phyloP scores from a whole-genome alignment of 2,113 vertebrate species.

The Stictonetta naevosa region DNA sequence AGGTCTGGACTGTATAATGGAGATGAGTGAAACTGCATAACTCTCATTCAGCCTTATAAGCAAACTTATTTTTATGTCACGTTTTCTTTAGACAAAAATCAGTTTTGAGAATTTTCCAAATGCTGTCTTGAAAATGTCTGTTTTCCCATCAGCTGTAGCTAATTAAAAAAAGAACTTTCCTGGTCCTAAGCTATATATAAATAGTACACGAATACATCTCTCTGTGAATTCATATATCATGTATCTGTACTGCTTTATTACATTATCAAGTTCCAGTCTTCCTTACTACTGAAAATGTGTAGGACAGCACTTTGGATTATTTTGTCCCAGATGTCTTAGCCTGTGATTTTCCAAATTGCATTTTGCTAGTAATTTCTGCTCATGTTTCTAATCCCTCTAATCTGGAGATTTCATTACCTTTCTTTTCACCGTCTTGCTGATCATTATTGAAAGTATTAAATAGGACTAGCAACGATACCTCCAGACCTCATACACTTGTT shows the following conservation, averaged over 20 bases:
- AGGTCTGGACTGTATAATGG: background rate
- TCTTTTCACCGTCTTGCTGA: background rate
- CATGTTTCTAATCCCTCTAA: background rate
- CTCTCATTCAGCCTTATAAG: background rate
- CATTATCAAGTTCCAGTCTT: background rate
- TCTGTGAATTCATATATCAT: background rate
- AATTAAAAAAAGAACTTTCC: background rate
- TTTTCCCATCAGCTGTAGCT: background rate
- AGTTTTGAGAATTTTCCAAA: background rate
- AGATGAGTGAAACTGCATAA: fast-evolving
- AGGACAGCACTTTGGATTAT: background rate
- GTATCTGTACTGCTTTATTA: background rate
- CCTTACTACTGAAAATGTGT: background rate
- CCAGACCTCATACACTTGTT: background rate
- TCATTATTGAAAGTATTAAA: background rate
- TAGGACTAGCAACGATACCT: background rate
- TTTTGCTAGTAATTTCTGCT: background rate
- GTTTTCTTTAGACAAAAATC: background rate
- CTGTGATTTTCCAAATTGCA: background rate
- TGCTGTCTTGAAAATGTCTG: background rate
- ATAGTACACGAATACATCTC: fast-evolving
- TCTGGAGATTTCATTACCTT: background rate
- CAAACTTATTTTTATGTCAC: background rate
- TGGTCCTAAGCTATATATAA: background rate
- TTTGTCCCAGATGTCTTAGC: background rate